A percentile compares a stretch with the other conserved stretches of the same genome.
phyloP scores from a whole-genome alignment of 2,888 invertebrate species.

The Mesochorus sp. region DNA sequence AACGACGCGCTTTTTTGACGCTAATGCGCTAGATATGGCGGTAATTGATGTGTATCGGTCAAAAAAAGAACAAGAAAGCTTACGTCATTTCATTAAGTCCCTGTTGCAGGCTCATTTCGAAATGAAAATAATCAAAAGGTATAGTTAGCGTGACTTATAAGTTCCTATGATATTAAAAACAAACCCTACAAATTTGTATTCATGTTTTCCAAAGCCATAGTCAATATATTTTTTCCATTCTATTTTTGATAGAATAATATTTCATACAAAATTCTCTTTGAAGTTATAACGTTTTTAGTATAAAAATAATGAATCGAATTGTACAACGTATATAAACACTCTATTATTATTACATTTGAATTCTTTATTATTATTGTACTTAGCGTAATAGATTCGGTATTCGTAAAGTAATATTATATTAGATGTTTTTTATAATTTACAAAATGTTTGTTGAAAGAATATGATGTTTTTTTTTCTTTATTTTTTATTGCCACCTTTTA shows the following conservation, averaged over 20 bases:
- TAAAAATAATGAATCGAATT: not conserved
- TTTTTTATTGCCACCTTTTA: too few relatives aligned
- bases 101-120: constrained; percentile 27
- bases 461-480: not conserved
- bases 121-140: constrained; percentile 28
- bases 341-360: not conserved
- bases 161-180: not conserved
- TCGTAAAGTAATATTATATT: too few relatives aligned
- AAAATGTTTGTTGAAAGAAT: not conserved
- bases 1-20: not conserved
- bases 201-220: not conserved
- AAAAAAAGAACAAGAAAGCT: not conserved
- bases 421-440: not conserved
- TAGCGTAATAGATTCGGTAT: not conserved
- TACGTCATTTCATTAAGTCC: constrained; percentile 41
- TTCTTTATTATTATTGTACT: too few relatives aligned
- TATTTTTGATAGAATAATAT: not conserved
- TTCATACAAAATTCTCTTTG: not conserved
- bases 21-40: not conserved
- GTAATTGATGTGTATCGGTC: not conserved
- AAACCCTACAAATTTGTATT: constrained; percentile 8
- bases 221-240: constrained; percentile 7
- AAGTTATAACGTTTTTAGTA: not conserved
- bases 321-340: not conserved
- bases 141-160: constrained; percentile 4